A percentile compares a stretch with the other conserved stretches of the same genome.
phyloP scores from a whole-genome alignment of 2,797 vertebrate species.

The Squalus acanthias region DNA sequence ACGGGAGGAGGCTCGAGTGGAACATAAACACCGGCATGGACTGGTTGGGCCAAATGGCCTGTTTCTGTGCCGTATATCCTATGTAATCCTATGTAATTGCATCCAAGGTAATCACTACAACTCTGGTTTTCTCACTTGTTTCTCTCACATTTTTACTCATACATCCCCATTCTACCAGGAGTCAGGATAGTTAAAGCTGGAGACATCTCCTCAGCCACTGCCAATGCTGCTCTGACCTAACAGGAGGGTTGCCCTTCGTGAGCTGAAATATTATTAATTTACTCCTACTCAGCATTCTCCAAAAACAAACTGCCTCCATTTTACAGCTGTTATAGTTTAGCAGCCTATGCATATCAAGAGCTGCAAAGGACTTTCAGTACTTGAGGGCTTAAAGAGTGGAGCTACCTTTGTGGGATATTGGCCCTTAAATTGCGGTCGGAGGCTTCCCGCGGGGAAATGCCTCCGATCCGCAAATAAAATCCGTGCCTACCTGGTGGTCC shows the following conservation, averaged over 20 bases:
- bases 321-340: neutral
- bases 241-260: neutral
- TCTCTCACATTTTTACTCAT: neutral
- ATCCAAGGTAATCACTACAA: neutral
- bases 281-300: neutral
- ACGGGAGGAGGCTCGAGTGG: too few relatives aligned
- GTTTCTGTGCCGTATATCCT: too few relatives aligned
- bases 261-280: neutral
- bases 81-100: neutral
- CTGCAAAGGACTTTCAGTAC: neutral
- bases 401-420: neutral
- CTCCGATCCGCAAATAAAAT: too few relatives aligned
- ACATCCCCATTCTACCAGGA: neutral
- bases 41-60: too few relatives aligned
- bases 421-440: too few relatives aligned
- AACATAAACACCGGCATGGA: too few relatives aligned
- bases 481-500: too few relatives aligned
- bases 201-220: neutral
- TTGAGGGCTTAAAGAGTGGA: neutral
- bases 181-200: neutral
- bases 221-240: neutral
- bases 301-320: neutral
- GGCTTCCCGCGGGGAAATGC: too few relatives aligned
- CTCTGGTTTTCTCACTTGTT: neutral
- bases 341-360: neutral